Evolutionary conservation across 2,797 vertebrate species (phyloP).

Genomic region (Melanotaenia nigrans): DNA sequence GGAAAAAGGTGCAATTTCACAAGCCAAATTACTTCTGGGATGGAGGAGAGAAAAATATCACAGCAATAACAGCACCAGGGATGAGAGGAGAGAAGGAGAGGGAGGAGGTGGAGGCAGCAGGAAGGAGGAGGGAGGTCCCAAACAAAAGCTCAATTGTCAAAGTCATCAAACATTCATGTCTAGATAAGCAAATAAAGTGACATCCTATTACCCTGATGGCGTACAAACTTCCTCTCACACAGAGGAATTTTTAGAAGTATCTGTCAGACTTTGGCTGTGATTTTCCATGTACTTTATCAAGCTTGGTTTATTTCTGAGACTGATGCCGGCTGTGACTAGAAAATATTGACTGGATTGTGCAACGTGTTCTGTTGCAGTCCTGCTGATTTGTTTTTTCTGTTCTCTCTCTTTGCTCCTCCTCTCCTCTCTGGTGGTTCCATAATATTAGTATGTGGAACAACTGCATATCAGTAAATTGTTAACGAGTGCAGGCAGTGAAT

Average conservation of each 20-base stretch:
- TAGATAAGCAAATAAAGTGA: conserved; percentile 53
- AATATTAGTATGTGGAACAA: conserved; percentile 58
- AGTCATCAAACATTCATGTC: conserved; percentile 66
- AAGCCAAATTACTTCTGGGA: conserved; percentile 86
- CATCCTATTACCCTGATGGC: conserved; percentile 42
- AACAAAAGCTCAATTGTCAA: conserved; percentile 74
- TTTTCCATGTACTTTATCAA: conserved; percentile 61
- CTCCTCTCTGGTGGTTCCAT: conserved; percentile 47
- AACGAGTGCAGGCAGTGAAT: conserved; percentile 58
- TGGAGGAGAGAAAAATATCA: conserved; percentile 80
- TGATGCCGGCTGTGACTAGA: conserved; percentile 65
- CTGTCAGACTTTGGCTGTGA: conserved; percentile 37
- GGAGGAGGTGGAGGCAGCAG: conserved; percentile 28
- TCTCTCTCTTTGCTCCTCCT: conserved; percentile 45
- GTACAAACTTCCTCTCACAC: conserved; percentile 23
- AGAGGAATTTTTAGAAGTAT: conserved; percentile 31
- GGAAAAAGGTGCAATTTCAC: conserved; percentile 86
- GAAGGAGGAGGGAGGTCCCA: conserved; percentile 58
- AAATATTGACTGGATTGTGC: conserved; percentile 81
- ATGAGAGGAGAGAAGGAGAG: conserved; percentile 39
- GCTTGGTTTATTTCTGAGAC: conserved; percentile 70
- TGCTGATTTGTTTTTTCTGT: conserved; percentile 58
- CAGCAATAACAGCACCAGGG: conserved; percentile 70
- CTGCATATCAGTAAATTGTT: conserved; percentile 54
- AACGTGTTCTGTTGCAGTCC: conserved; percentile 68